A percentile compares a stretch with the other conserved stretches of the same genome.
These are phyloP conservation scores for Mohoua ochrocephala DNA, from an alignment of 2,113 vertebrate species.

Conservation along the genomic window DNA sequence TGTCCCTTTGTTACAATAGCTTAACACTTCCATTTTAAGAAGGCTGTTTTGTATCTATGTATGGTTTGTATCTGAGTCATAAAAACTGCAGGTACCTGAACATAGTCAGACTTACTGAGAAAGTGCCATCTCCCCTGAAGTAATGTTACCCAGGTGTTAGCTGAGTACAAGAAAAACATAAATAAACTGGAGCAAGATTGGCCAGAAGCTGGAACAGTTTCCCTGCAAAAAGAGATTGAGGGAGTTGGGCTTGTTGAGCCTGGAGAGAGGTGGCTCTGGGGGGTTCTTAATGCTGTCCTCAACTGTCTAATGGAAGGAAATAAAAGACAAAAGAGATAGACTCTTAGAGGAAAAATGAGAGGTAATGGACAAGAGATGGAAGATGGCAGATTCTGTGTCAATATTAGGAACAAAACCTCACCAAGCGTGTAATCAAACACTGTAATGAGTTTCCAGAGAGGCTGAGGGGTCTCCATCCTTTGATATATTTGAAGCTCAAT, in stretches of 20 bases:
- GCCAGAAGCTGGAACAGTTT: background rate
- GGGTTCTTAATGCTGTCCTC: background rate
- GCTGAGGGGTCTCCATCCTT: background rate
- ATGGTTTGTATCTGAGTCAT: background rate
- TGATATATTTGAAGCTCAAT: rapidly evolving
- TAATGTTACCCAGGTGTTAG: background rate
- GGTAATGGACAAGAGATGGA: background rate
- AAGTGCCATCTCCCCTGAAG: background rate
- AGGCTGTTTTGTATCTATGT: background rate
- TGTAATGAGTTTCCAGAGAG: background rate
- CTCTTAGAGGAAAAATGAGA: background rate
- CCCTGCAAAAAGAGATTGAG: background rate
- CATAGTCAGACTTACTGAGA: background rate
- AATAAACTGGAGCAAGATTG: background rate
- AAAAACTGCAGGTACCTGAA: background rate
- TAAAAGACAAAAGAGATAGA: background rate
- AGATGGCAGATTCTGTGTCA: background rate
- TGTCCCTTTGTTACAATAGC: background rate
- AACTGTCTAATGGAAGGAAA: background rate
- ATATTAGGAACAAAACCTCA: background rate
- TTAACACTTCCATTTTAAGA: conserved; percentile 5
- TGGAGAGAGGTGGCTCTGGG: background rate
- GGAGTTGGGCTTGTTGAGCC: background rate
- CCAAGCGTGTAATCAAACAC: background rate
- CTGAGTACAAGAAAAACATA: background rate